phyloP scores from a whole-genome alignment of 1,140 invertebrate genomes.

The Gonioctena quinquepunctata region DNA sequence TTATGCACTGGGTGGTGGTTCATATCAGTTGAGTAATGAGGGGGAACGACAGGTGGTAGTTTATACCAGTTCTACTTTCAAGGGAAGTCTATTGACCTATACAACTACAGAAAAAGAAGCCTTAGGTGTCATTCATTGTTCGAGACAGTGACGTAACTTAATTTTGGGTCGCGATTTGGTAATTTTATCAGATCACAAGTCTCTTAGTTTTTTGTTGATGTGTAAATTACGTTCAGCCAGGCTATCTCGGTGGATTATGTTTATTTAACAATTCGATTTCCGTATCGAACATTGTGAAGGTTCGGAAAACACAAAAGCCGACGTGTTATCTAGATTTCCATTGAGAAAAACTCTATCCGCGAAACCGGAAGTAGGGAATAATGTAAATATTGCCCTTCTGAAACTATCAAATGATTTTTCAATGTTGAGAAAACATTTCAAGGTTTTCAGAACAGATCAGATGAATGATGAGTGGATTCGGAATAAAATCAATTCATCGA shows the following conservation, averaged over 20 bases:
- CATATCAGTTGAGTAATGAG: background rate
- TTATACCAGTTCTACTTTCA: background rate
- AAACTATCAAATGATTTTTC: background rate
- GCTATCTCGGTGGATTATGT: background rate
- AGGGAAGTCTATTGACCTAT: background rate
- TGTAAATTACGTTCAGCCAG: background rate
- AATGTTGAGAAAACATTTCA: background rate
- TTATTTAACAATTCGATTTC: background rate
- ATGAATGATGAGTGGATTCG: background rate
- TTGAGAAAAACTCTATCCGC: background rate
- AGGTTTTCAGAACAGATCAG: background rate
- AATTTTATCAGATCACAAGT: background rate
- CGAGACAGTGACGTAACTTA: background rate
- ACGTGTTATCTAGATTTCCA: background rate
- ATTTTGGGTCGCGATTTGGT: background rate
- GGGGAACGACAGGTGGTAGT: background rate
- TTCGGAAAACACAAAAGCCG: background rate
- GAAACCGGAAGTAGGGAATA: too few relatives aligned
- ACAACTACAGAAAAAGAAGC: background rate
- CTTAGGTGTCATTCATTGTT: background rate
- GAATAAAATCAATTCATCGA: background rate
- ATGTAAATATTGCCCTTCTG: background rate
- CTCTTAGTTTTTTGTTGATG: background rate
- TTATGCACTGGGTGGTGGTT: slow-evolving; percentile 1
- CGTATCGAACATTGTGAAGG: background rate